Percentiles rank a stretch among this genome's conserved stretches.
These are phyloP conservation scores for Caretta caretta DNA, from an alignment of 2,113 vertebrate species.

Conservation along the genomic window DNA sequence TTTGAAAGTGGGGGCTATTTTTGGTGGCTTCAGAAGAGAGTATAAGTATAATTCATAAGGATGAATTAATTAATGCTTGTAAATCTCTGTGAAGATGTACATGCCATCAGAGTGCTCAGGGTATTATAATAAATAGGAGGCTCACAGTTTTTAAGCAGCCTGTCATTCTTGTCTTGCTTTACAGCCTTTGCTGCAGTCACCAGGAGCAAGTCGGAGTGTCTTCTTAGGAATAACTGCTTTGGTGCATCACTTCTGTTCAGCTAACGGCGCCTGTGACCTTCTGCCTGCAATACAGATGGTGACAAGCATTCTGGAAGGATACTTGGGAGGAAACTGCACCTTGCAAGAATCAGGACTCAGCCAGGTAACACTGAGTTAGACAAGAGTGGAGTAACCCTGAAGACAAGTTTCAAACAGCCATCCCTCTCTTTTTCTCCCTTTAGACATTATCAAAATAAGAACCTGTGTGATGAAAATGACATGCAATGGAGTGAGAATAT, in stretches of 20 bases:
- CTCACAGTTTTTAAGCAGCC: not conserved
- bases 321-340: slow-evolving; percentile 74
- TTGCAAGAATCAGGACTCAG: slow-evolving; percentile 25
- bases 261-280: slow-evolving; percentile 65
- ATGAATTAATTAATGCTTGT: not conserved
- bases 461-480: not conserved
- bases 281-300: slow-evolving; percentile 81
- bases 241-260: slow-evolving; percentile 82
- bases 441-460: not conserved
- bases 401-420: not conserved
- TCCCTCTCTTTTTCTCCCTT: not conserved
- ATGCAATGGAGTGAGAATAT: not conserved
- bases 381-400: not conserved
- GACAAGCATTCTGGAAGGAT: slow-evolving; percentile 74
- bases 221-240: slow-evolving; percentile 84
- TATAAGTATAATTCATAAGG: not conserved
- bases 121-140: not conserved
- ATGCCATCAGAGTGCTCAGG: not conserved
- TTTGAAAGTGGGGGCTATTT: not conserved
- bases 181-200: slow-evolving; percentile 82
- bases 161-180: not conserved
- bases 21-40: not conserved
- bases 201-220: slow-evolving; percentile 69
- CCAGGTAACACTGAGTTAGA: slow-evolving; percentile 72
- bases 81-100: not conserved